These are phyloP conservation scores for Acromyrmex echinatior DNA, from an alignment of 1,140 invertebrate species.

Conservation along the genomic window DNA sequence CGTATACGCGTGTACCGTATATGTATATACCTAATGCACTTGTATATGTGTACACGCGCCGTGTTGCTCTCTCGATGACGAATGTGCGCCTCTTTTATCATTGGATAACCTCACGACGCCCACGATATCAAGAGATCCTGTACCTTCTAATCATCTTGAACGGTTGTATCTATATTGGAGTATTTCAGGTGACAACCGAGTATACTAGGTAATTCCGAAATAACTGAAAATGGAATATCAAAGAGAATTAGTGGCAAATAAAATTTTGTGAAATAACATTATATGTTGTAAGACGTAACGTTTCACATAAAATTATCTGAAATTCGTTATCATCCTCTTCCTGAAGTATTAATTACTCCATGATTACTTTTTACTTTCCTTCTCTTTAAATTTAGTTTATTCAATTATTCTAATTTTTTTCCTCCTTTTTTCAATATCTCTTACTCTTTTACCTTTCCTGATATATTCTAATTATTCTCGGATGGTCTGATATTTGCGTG, in stretches of 20 bases:
- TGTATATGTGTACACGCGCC: no score
- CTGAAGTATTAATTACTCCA: not conserved
- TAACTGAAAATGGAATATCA: not conserved
- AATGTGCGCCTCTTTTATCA: conserved; percentile 12
- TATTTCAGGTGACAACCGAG: not conserved
- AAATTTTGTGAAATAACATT: not conserved
- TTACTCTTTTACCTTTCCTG: not conserved
- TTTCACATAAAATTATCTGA: not conserved
- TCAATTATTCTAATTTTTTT: not conserved
- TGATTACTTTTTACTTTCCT: not conserved
- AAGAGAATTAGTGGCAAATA: not conserved
- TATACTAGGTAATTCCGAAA: not conserved
- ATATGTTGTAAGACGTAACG: not conserved
- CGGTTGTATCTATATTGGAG: not conserved
- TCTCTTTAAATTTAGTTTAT: not conserved
- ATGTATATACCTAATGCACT: not conserved
- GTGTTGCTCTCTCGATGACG: not conserved
- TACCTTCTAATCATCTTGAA: not conserved
- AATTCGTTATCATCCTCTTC: not conserved
- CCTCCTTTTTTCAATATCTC: not conserved
- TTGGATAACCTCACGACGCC: conserved; percentile 37
- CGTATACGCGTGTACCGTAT: not conserved
- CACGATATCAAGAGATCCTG: conserved; percentile 3
- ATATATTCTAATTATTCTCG: not conserved
- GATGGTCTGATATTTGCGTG: not conserved